Percentiles rank a stretch among this genome's conserved stretches.
Conservation (phyloP, 2,113 vertebrate species). For the Gobio gobio region DNA sequence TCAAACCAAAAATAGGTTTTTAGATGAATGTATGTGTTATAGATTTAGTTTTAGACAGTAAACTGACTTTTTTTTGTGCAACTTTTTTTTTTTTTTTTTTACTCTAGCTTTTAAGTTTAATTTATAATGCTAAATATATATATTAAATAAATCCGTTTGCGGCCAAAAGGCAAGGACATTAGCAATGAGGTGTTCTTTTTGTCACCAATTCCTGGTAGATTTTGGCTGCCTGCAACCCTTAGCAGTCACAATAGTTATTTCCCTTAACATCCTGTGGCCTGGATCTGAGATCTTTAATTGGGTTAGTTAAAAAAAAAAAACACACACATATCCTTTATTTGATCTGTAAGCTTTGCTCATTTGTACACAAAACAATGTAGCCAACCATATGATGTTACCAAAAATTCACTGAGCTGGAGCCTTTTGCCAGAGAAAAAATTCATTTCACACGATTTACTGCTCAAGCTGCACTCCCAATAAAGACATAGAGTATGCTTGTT, state of each 20-base stretch:
- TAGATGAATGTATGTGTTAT: neutral
- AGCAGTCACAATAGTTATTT: neutral
- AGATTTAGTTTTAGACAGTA: neutral
- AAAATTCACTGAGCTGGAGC: constrained; percentile 17
- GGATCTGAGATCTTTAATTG: constrained; percentile 35
- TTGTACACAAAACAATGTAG: constrained; percentile 40
- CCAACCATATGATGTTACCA: constrained; percentile 28
- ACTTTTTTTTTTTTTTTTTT: neutral
- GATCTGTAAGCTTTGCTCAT: constrained; percentile 36
- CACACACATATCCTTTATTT: constrained; percentile 6
- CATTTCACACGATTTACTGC: constrained; percentile 23
- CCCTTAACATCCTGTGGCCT: constrained; percentile 32
- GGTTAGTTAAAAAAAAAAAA: neutral
- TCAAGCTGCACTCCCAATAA: constrained; percentile 24
- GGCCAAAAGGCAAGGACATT: neutral
- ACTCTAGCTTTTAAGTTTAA: neutral
- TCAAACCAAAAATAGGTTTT: neutral
- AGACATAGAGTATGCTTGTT: constrained; percentile 30
- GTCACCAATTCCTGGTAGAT: neutral
- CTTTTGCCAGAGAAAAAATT: constrained; percentile 34
- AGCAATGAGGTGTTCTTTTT: neutral
- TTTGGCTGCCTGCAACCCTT: neutral
- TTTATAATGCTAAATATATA: neutral
- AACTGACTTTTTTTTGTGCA: neutral
- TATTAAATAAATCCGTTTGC: neutral